Percentiles rank a stretch among this genome's conserved stretches.
phyloP scores from a whole-genome alignment of 2,888 invertebrate species.

The Lithophane ornitopus region DNA sequence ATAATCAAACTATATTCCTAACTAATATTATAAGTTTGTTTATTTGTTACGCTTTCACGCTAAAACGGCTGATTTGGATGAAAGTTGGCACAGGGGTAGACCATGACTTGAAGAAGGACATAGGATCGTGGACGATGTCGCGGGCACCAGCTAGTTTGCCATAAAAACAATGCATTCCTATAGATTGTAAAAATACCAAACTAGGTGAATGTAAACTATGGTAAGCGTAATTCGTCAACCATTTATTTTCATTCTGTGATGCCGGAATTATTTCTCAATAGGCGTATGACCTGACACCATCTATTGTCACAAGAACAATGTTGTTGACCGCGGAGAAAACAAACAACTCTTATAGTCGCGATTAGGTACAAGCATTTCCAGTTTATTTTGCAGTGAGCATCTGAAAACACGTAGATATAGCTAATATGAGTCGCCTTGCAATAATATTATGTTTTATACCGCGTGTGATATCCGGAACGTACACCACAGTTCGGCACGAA shows the following conservation, averaged over 20 bases:
- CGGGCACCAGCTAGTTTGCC: too few relatives aligned
- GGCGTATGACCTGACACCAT: conserved; percentile 67
- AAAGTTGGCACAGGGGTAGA: too few relatives aligned
- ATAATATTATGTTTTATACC: conserved; percentile 75
- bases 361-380: conserved; percentile 78
- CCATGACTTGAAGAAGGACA: too few relatives aligned
- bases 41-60: too few relatives aligned
- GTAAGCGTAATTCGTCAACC: conserved; percentile 59
- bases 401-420: conserved; percentile 74
- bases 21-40: too few relatives aligned
- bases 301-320: conserved; percentile 84
- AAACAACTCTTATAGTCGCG: conserved; percentile 84
- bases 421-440: conserved; percentile 73
- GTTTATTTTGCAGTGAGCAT: conserved; percentile 69
- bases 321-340: conserved; percentile 71
- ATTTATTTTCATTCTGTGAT: conserved; percentile 51
- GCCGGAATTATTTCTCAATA: conserved; percentile 82
- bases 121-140: too few relatives aligned
- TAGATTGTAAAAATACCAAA: conserved; percentile 35
- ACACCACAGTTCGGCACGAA: conserved; percentile 71
- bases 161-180: conserved; percentile 3
- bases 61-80: too few relatives aligned
- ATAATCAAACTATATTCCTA: not conserved
- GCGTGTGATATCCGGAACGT: conserved; percentile 70
- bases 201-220: conserved; percentile 51